These are phyloP conservation scores for Microctenopoma stevenorrisi DNA, from an alignment of 2,797 vertebrate genomes.

Conservation along the genomic window DNA sequence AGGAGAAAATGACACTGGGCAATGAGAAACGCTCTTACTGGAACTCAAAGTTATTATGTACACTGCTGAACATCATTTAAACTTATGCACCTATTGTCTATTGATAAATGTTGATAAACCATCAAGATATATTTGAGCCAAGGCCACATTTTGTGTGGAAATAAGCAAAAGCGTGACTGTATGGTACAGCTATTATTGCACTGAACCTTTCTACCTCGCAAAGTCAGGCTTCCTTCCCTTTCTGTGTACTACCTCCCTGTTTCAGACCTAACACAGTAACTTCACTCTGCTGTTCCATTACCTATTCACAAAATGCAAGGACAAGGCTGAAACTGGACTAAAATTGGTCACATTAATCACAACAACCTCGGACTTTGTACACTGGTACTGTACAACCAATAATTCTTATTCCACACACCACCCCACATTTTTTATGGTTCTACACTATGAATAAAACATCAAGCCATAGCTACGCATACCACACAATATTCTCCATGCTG, in stretches of 20 bases:
- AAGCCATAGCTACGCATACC: constrained; percentile 66
- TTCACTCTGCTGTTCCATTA: constrained; percentile 32
- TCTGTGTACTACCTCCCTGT: background rate
- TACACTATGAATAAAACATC: constrained; percentile 78
- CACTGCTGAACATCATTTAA: no score
- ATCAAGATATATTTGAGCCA: no score
- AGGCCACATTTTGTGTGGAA: no score
- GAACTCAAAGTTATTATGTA: no score
- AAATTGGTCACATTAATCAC: constrained; percentile 62
- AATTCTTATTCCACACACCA: constrained; percentile 63
- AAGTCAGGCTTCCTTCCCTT: background rate
- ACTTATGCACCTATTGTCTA: no score
- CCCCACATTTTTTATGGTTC: constrained; percentile 60
- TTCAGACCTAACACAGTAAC: constrained; percentile 16
- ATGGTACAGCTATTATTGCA: background rate
- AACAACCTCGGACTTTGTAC: constrained; percentile 59
- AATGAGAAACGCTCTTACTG: no score
- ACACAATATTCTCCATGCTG: constrained; percentile 69
- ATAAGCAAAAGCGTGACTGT: background rate
- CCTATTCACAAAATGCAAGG: constrained; percentile 32
- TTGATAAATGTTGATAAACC: no score
- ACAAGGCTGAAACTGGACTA: constrained; percentile 42
- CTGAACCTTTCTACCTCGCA: background rate
- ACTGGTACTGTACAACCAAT: constrained; percentile 57
- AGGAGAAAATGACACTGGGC: no score